Percentiles rank a stretch among this genome's conserved stretches.
Evolutionary conservation across 2,113 vertebrate genomes (phyloP).

Genomic region (Oryzias melastigma): DNA sequence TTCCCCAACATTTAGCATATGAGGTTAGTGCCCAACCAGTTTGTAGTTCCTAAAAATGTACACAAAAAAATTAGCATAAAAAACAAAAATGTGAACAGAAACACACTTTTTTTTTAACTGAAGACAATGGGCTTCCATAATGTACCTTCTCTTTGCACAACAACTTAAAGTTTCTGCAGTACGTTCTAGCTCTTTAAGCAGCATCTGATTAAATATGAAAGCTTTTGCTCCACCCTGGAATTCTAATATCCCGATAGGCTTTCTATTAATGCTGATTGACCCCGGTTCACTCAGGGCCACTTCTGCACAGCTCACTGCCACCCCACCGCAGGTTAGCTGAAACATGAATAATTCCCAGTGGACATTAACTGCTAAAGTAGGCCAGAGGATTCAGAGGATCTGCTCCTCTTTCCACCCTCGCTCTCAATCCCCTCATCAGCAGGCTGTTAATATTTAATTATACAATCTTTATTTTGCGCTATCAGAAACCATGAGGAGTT

Average conservation of each 20-base stretch:
- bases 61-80: too few relatives aligned
- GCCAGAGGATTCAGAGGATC: slow-evolving; percentile 58
- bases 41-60: too few relatives aligned
- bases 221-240: slow-evolving; percentile 41
- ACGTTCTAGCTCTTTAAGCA: slow-evolving; percentile 44
- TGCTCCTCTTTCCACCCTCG: slow-evolving; percentile 49
- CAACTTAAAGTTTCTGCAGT: slow-evolving; percentile 20
- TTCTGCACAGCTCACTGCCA: slow-evolving; percentile 50
- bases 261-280: slow-evolving; percentile 72
- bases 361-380: slow-evolving; percentile 71
- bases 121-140: too few relatives aligned
- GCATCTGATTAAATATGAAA: slow-evolving; percentile 66
- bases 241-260: slow-evolving; percentile 47
- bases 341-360: slow-evolving; percentile 68
- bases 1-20: too few relatives aligned
- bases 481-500: slow-evolving; percentile 47
- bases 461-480: slow-evolving; percentile 67
- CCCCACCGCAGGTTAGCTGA: slow-evolving; percentile 62
- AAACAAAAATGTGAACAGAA: too few relatives aligned
- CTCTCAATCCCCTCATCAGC: slow-evolving; percentile 71
- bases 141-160: slow-evolving; percentile 31
- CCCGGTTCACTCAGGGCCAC: slow-evolving; percentile 47
- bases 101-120: too few relatives aligned
- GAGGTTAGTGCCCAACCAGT: too few relatives aligned
- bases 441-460: slow-evolving; percentile 78